Percentiles rank a stretch among this genome's conserved stretches.
These are phyloP conservation scores for Drosophila tani DNA, from an alignment of 1,140 invertebrate genomes.

Conservation along the genomic window DNA sequence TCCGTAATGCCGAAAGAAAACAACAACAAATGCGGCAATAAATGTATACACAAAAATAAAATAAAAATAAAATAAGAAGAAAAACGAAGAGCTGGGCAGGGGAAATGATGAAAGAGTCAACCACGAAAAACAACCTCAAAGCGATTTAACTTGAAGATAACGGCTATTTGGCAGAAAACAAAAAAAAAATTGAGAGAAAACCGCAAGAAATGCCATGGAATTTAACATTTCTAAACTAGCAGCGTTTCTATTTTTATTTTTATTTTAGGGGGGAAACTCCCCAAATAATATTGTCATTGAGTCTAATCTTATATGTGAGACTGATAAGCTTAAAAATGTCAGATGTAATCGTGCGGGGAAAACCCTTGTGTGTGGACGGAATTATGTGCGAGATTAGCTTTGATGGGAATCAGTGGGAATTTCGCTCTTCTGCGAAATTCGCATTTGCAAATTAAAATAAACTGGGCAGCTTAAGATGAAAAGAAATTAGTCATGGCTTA, in stretches of 20 bases:
- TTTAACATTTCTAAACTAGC: conserved; percentile 11
- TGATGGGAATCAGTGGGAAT: background rate
- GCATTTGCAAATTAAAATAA: conserved; percentile 1
- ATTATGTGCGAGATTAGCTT: conserved; percentile 1
- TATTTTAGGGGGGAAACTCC: conserved; percentile 3
- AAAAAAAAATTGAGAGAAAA: conserved; percentile 1
- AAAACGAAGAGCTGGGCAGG: conserved; percentile 40
- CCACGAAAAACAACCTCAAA: conserved; percentile 63
- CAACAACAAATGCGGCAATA: conserved; percentile 59
- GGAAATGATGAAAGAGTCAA: conserved; percentile 43
- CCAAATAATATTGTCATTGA: background rate
- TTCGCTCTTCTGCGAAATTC: background rate
- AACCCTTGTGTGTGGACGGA: background rate
- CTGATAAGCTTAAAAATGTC: conserved; percentile 15
- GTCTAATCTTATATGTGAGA: conserved; percentile 7
- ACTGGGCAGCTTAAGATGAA: background rate
- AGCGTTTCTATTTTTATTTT: conserved; percentile 1
- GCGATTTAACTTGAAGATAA: conserved; percentile 68
- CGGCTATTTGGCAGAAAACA: conserved; percentile 34
- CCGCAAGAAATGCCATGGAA: background rate
- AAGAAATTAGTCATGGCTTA: background rate
- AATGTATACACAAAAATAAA: conserved; percentile 31
- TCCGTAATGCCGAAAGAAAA: conserved; percentile 67
- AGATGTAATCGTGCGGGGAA: background rate
- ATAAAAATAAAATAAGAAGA: conserved; percentile 23